These are phyloP conservation scores for Menidia beryllina DNA, from an alignment of 2,113 vertebrate species.

Conservation along the genomic window DNA sequence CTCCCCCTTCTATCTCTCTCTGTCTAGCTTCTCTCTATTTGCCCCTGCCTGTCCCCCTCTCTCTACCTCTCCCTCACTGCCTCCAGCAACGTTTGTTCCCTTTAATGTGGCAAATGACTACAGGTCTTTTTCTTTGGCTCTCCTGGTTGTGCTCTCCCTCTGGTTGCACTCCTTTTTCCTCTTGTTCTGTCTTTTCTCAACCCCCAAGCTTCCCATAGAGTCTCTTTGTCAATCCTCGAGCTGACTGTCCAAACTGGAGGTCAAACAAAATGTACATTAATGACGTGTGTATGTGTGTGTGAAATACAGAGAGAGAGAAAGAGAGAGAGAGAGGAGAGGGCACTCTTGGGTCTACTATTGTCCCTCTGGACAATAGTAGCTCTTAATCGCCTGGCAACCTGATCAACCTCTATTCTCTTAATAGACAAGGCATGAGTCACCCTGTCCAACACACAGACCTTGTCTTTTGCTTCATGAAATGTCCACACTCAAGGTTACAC, in stretches of 20 bases:
- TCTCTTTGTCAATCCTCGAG: conserved; percentile 31
- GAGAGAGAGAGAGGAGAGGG: conserved; percentile 49
- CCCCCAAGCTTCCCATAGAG: conserved; percentile 37
- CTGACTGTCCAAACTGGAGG: conserved; percentile 48
- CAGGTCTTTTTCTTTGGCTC: conserved; percentile 50
- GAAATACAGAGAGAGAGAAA: conserved; percentile 27
- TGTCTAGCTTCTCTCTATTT: conserved; percentile 18
- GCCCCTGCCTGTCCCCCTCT: conserved; percentile 20
- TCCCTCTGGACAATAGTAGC: conserved; percentile 78
- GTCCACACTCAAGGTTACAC: conserved; percentile 10
- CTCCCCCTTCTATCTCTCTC: conserved; percentile 23
- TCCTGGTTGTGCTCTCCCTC: conserved; percentile 30
- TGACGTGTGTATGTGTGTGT: conserved; percentile 47
- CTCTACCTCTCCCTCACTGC: conserved; percentile 58
- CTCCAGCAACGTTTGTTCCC: conserved; percentile 78
- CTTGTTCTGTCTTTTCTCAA: conserved; percentile 34
- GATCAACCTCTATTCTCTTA: conserved; percentile 79
- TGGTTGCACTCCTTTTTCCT: conserved; percentile 8
- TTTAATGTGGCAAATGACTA: conserved; percentile 74
- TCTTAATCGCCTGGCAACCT: conserved; percentile 84
- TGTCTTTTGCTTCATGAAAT: conserved; percentile 28
- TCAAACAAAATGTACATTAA: conserved; percentile 45
- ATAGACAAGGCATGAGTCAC: conserved; percentile 78
- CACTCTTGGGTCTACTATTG: conserved; percentile 72
- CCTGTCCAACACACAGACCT: conserved; percentile 51